Evolutionary conservation across 2,888 invertebrate species (phyloP).

Genomic region (Aleiodes leptofemur): DNA sequence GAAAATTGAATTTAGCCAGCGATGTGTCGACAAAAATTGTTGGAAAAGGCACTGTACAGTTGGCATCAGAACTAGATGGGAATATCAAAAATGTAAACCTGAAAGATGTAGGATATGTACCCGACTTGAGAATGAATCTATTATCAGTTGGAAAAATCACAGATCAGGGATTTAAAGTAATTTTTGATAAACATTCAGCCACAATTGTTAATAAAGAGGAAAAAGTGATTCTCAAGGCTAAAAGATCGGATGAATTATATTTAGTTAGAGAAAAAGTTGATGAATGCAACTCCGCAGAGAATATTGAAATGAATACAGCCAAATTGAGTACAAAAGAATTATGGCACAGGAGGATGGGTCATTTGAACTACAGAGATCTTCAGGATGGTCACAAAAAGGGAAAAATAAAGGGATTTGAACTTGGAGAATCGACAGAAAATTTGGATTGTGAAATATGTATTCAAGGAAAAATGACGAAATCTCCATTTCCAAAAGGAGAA

Average conservation of each 20-base stretch:
- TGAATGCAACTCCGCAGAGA: too few species aligned
- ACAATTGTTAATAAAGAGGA: background rate
- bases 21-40: background rate
- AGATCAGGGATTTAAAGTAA: background rate
- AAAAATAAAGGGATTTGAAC: conserved; percentile 23
- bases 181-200: background rate
- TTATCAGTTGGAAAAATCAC: conserved; percentile 6
- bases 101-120: background rate
- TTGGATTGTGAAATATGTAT: conserved; percentile 43
- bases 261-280: background rate
- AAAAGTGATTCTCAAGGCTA: background rate
- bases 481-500: conserved; percentile 29
- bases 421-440: conserved; percentile 6
- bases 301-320: too few species aligned
- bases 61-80: background rate
- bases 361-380: background rate
- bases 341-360: background rate
- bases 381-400: conserved; percentile 30
- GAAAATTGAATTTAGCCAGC: background rate
- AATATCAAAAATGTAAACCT: background rate
- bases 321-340: background rate
- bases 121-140: background rate
- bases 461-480: conserved; percentile 38
- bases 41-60: background rate
- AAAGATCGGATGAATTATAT: too few species aligned